phyloP scores from a whole-genome alignment of 2,888 invertebrate species.

The Tetanocera ferruginea region DNA sequence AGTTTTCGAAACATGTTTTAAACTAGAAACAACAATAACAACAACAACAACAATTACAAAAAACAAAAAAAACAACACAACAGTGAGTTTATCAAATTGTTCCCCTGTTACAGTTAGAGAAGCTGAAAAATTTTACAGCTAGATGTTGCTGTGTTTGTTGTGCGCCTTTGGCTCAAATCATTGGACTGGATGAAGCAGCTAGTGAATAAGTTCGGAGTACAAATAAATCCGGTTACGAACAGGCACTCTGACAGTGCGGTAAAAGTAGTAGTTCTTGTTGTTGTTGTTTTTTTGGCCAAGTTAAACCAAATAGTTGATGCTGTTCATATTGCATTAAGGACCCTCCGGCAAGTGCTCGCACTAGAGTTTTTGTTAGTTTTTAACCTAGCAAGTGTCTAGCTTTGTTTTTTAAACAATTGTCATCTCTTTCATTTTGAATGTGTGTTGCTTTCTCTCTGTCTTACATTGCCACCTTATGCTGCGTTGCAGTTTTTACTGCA shows the following conservation, averaged over 20 bases:
- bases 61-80: neutral
- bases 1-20: conserved; percentile 13
- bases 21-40: conserved; percentile 6
- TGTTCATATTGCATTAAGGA: conserved; percentile 10
- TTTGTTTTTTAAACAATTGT: neutral
- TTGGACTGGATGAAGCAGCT: neutral
- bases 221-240: neutral
- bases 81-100: conserved; percentile 35
- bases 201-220: neutral
- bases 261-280: neutral
- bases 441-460: neutral
- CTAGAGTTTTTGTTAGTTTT: neutral
- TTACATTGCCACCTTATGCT: neutral
- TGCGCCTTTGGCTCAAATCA: neutral
- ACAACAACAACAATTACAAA: conserved; percentile 19
- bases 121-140: neutral
- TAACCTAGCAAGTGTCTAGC: neutral
- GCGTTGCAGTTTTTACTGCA: neutral
- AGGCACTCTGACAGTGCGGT: neutral
- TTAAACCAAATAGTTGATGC: neutral
- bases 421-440: neutral
- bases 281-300: neutral
- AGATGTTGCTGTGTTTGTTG: neutral
- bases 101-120: conserved; percentile 6
- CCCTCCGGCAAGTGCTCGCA: neutral